Base-by-base conservation (phyloP, 2,113 vertebrate genomes). In the Myotis brandtii region DNA sequence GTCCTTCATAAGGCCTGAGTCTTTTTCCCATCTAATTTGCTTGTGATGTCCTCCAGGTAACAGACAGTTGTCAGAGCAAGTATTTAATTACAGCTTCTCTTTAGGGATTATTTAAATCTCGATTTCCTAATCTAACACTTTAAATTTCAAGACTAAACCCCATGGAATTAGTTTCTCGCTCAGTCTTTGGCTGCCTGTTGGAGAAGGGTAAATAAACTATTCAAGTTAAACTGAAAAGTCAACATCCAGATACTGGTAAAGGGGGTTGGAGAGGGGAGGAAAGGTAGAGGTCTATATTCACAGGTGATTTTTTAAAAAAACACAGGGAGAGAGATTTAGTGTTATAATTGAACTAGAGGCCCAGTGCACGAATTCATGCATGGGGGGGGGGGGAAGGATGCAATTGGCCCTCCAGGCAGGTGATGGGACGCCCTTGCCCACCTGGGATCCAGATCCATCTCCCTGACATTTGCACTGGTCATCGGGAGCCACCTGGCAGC, bases 41-140 rank as follows among this genome's bases (percentile, higher is more conserved):
- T 69, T 86, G 14, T 43, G 89, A 52, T 13, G 7, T 69, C 37
- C 69, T 62, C 43, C 59, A 84, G 43, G 66, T 50, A 62, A 67
- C 9, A 67, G 70, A 70, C 27, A n/a, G n/a, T 77, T 34, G 18
- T 48, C 70, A 81, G 13, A 56, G 34, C 48, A 77, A 56, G 23
- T 46, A 80, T 83, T 81, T 82, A 86, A 46, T 21, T 66, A 89
- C 37, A 95, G 79, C 16, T 85, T 34, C 52, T 50, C 48, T 83
- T 43, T 82, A 16, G 21, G 21, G 30, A 89, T 75, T 67, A 77
- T 67, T 83, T 93, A 89, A 86, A 64, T 76, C 83, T 86, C 30
- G 21, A 83, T 75, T 95, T 93, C 64, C 43, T 79, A 95, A 89
- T 54, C 69, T 18, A 37, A 56, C 8, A 54, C 27, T 20, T 14